Evolutionary conservation across 2,888 invertebrate genomes (phyloP), one percentile per base, ranked within the genome.

Genomic region (Pristionchus mayeri): DNA sequence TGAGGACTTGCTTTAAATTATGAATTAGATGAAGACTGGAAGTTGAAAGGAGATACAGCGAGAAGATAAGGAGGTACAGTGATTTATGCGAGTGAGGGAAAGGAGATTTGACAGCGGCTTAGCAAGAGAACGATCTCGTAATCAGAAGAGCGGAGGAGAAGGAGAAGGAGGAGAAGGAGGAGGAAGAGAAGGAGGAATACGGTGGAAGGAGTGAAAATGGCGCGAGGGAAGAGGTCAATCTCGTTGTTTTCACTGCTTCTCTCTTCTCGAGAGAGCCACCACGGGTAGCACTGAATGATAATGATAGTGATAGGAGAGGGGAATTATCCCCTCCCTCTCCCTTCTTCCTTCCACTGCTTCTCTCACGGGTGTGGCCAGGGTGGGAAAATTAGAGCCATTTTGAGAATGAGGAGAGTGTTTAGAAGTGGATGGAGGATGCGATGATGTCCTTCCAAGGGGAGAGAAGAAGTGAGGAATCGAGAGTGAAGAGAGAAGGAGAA

Each of bases 261-360:
- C 40, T 71, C n/a, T n/a, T n/a, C 37, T 40, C 40, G 71, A 71
- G 44, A 71, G n/a, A 40, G 71, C n/a, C 71, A 71, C 71, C n/a
- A 44, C 21, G 71, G 71, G 71, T 71, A 71, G 71, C 71, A 71
- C 71, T 71, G 71, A 71, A 71, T 71, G 71, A 71, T 71, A 71
- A 71, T 71, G 71, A 71, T 71, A 63, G 44, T n/a, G 40, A 71
- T 34, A 21, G 63, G n/a, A 54, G 54, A 54, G 54, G n/a, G 24
- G 37, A 71, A 34, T 63, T 34, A 63, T 63, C 63, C 63, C 63
- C 27, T n/a, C n/a, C n/a, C 57, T 27, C 27, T 24, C 57, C 27
- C 57, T 60, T 4, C 27, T 27, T 34, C 27, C 24, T 37, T 67
- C 67, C 67, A 63, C 18, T 7, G 9, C 34, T 57, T 34, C 63